Base-by-base conservation (phyloP, 2,888 invertebrate genomes). In the Dolichopus griseipennis region DNA sequence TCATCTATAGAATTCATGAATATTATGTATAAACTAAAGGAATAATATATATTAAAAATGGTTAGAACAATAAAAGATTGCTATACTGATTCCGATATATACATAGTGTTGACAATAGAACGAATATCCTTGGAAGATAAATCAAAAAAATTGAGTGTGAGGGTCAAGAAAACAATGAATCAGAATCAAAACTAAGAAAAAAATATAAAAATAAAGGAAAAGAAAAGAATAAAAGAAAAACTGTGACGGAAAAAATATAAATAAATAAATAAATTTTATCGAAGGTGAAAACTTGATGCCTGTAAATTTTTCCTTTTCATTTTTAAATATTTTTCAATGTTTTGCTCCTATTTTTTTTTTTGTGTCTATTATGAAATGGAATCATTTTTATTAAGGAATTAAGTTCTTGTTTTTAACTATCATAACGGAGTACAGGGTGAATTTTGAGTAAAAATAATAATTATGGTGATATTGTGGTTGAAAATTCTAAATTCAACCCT, bases 201-300 rank as follows among this genome's bases (percentile, higher is more conserved):
- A 52, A 52, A 52, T 18, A 52, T 18, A 52, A 52, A 18, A 52
- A 52, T 41, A 41, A 41, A 41, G 15, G 3, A 12, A 12, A n/a
- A n/a, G n/a, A 41, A 2, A 41, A 41, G 8, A 12, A 41, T 41
- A 12, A 41, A 41, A 12, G 41, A 41, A 41, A 41, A 41, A 9
- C 41, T 12, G 2, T 27, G 27, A 27, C 27, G 27, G 27, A 27
- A 27, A 27, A 27, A 27, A 27, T n/a, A n/a, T n/a, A n/a, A 27
- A 27, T 41, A 41, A 52, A 52, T n/a, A 52, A 52, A 52, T 52
- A 52, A 52, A 52, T 52, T 52, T 52, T 52, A 52, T 52, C 52
- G 52, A 52, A 52, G 52, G 52, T 52, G 52, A 52, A 52, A 52
- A 52, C 52, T 52, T 52, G 52, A 52, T 52, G 37, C 37, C 37